phyloP scores from a whole-genome alignment of 2,797 vertebrate species.

The Selene dorsalis region DNA sequence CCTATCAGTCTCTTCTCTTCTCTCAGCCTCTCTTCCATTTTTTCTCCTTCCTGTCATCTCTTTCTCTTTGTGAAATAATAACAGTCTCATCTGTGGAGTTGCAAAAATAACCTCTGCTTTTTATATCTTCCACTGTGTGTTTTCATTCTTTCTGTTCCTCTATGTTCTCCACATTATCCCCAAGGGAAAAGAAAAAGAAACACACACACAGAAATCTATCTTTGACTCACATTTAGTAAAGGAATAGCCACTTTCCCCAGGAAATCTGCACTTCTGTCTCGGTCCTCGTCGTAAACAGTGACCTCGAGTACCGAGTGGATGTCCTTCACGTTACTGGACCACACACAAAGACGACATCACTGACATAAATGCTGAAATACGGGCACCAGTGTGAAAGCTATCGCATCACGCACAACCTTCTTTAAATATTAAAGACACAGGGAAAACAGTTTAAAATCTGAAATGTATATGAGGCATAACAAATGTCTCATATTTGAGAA shows the following conservation, averaged over 20 bases:
- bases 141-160: slow-evolving; percentile 69
- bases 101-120: slow-evolving; percentile 81
- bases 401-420: not conserved
- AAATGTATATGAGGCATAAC: not conserved
- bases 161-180: slow-evolving; percentile 67
- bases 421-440: slow-evolving; percentile 30
- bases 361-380: slow-evolving; percentile 15
- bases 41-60: slow-evolving; percentile 65
- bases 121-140: slow-evolving; percentile 74
- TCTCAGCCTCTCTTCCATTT: slow-evolving; percentile 50
- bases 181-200: slow-evolving; percentile 70
- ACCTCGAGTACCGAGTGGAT: slow-evolving; percentile 98
- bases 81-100: slow-evolving; percentile 73
- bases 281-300: slow-evolving; percentile 97
- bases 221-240: slow-evolving; percentile 93
- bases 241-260: slow-evolving; percentile 98
- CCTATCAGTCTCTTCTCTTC: slow-evolving; percentile 67
- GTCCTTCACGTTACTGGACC: slow-evolving; percentile 95
- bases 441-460: slow-evolving; percentile 26
- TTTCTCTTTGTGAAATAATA: slow-evolving; percentile 74
- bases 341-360: slow-evolving; percentile 59
- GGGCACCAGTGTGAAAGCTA: not conserved
- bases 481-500: slow-evolving; percentile 5
- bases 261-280: slow-evolving; percentile 96
- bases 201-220: slow-evolving; percentile 55